These are phyloP conservation scores for Eustalomyia histrio DNA, from an alignment of 2,888 invertebrate genomes.

Conservation along the genomic window DNA sequence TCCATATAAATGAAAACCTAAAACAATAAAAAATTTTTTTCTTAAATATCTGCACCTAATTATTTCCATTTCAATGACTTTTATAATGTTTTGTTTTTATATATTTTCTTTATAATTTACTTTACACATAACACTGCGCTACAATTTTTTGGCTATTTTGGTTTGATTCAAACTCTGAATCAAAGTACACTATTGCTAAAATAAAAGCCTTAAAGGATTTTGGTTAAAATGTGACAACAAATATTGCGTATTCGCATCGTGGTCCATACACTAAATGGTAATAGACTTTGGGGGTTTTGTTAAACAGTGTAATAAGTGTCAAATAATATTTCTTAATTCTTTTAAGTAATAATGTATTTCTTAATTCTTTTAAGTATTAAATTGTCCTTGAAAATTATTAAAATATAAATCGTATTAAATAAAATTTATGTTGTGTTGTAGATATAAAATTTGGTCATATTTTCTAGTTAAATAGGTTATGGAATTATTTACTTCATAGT, in stretches of 20 bases:
- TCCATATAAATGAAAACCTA: constrained; percentile 57
- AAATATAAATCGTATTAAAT: not conserved
- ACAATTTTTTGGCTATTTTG: too few species aligned
- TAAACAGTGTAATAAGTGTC: too few species aligned
- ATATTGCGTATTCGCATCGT: too few species aligned
- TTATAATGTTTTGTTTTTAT: constrained; percentile 37
- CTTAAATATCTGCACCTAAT: constrained; percentile 62
- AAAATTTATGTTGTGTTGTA: not conserved
- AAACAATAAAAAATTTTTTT: constrained; percentile 46
- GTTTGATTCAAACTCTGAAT: too few species aligned
- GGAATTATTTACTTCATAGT: constrained; percentile 1
- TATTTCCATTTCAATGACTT: constrained; percentile 66
- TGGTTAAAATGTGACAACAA: too few species aligned
- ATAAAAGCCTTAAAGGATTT: too few species aligned
- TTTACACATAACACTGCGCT: constrained; percentile 52
- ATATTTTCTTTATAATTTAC: constrained; percentile 22
- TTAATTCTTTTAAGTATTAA: too few species aligned
- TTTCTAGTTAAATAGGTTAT: constrained; percentile 17
- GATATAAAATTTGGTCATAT: constrained; percentile 36
- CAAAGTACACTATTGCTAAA: too few species aligned
- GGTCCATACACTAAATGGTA: too few species aligned
- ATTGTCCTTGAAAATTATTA: constrained; percentile 22
- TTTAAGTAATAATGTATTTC: too few species aligned
- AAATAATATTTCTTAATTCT: constrained; percentile 50
- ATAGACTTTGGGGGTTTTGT: too few species aligned